Evolutionary conservation across 2,113 vertebrate genomes (phyloP), one percentile per base, ranked within the genome.

Genomic region (Ptilorrhoa leucosticta): DNA sequence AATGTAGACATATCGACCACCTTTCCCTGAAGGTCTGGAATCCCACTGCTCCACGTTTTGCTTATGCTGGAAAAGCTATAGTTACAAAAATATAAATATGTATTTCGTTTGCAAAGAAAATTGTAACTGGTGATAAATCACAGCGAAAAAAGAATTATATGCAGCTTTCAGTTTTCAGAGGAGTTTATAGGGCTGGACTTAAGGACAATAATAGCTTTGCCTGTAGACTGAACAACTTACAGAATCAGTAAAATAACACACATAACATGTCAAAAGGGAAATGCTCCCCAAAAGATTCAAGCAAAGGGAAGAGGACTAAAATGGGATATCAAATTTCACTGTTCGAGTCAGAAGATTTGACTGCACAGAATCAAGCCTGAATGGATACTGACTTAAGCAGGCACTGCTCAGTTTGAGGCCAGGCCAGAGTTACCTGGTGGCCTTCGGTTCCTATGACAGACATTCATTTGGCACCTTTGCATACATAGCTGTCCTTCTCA

Each of bases 111-210:
- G n/a, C 19, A 68, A 79, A 65, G 44, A 31, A 70, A 68, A 22
- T 12, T 24, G n/a, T 42, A 24, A 44, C 6, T 72, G 53, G 19
- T 75, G 53, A 63, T 64, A 87, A 83, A 79, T 50, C 27, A 58
- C 10, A 87, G 12, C 1, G 45, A 50, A 89, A 57, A 50, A n/a
- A 27, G 2, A 72, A 47, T 11, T 1, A 1, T 2, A 37, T 2
- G 6, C 21, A 93, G 37, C 30, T 57, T 91, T n/a, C 33, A 26
- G 20, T 40, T 85, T 83, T 87, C 31, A 78, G 71, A 90, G 80
- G 37, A 13, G 6, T 69, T 86, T 69, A 30, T n/a, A 57, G 26
- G 6, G 7, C 31, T 91, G 15, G n/a, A 73, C 33, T 56, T 68
- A 48, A 27, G 13, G 27, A 14, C 31, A 89, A 22, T 58, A 60